phyloP scores from a whole-genome alignment of 2,113 vertebrate genomes.

The Hylia prasina region DNA sequence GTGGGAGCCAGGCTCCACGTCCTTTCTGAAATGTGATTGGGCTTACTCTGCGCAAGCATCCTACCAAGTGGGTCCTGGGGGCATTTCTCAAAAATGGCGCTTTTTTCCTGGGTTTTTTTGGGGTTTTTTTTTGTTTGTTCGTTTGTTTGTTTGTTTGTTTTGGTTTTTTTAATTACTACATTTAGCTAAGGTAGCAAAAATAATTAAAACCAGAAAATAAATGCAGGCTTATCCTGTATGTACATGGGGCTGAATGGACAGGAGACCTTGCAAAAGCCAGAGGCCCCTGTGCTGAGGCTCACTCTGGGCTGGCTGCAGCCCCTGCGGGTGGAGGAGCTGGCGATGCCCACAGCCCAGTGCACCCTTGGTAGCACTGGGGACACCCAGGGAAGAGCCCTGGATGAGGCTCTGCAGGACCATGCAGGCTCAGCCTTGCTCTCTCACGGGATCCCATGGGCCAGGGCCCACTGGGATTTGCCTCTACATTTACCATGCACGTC shows the following conservation, averaged over 20 bases:
- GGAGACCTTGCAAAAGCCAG: not conserved
- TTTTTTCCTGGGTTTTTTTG: too few relatives aligned
- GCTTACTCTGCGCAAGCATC: not conserved
- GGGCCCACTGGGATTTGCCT: not conserved
- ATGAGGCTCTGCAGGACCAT: not conserved
- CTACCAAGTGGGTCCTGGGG: not conserved
- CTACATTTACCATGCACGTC: not conserved
- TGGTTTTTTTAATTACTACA: rapidly evolving
- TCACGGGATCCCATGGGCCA: not conserved
- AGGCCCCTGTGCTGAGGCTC: not conserved
- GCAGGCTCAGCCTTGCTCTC: not conserved
- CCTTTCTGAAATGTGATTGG: rapidly evolving
- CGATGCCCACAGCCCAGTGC: rapidly evolving
- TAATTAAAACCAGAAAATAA: not conserved
- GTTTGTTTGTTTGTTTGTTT: too few relatives aligned
- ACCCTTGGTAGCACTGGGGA: rapidly evolving
- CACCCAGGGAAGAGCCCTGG: not conserved
- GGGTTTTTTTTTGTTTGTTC: too few relatives aligned
- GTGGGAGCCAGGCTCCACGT: not conserved
- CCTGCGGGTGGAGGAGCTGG: rapidly evolving
- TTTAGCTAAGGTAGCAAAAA: not conserved
- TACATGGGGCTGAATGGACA: not conserved
- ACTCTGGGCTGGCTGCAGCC: not conserved
- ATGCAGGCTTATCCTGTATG: not conserved
- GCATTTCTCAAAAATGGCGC: not conserved